A percentile compares a stretch with the other conserved stretches of the same genome.
These are phyloP conservation scores for Mormyrus iriodes DNA, from an alignment of 2,113 vertebrate species.

Conservation along the genomic window DNA sequence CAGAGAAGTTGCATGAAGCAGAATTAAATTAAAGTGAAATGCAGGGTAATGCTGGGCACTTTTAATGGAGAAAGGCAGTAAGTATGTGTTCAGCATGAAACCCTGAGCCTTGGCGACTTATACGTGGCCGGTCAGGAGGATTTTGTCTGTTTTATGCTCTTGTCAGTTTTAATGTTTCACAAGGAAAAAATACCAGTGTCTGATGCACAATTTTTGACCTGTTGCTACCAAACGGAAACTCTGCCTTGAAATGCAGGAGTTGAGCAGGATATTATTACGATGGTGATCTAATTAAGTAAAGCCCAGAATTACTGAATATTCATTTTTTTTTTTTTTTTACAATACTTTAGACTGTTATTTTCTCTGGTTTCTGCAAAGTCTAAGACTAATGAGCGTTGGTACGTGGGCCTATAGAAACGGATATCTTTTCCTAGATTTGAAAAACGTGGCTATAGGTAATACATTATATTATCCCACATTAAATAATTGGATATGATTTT, in stretches of 20 bases:
- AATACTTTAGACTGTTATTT: neutral
- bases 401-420: neutral
- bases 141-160: neutral
- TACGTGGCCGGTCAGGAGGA: neutral
- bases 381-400: conserved; percentile 1
- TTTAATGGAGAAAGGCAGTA: neutral
- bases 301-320: conserved; percentile 42
- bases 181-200: neutral
- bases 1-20: neutral
- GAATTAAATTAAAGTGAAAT: conserved; percentile 7
- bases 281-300: conserved; percentile 48
- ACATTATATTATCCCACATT: neutral
- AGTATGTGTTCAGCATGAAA: neutral
- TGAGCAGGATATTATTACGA: conserved; percentile 43
- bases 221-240: conserved; percentile 37
- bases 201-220: neutral
- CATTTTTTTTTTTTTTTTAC: conserved; percentile 31
- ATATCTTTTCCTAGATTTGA: neutral
- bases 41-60: neutral
- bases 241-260: conserved; percentile 25
- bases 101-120: neutral
- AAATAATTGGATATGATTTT: neutral
- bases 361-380: conserved; percentile 1
- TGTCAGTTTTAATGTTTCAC: conserved; percentile 6
- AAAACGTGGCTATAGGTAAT: neutral